Percentiles rank a stretch among this genome's conserved stretches.
Evolutionary conservation across 2,797 vertebrate species (phyloP).

Genomic region (Urosaurus nigricauda): DNA sequence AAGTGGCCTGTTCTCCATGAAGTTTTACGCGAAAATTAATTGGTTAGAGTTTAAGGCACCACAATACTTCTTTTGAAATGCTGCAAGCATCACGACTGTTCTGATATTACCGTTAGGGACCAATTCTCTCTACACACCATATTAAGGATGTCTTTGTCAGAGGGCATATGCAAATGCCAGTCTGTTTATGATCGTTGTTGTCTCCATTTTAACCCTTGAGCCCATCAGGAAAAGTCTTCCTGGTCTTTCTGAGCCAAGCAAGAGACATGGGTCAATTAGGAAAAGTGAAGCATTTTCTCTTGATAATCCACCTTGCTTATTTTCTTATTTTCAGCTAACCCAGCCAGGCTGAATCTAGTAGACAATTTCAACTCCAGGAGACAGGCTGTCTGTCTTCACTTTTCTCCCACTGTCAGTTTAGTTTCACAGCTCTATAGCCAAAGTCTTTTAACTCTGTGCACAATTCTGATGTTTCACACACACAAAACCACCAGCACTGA

Average conservation of each 20-base stretch:
- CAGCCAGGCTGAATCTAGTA: conserved; percentile 70
- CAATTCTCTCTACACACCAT: conserved; percentile 5
- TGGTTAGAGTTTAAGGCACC: no score
- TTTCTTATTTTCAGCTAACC: conserved; percentile 64
- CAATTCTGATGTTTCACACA: conserved; percentile 21
- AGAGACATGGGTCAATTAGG: conserved; percentile 72
- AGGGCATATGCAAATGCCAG: conserved; percentile 54
- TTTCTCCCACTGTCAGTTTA: conserved; percentile 52
- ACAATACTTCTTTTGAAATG: not conserved
- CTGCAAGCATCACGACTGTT: not conserved
- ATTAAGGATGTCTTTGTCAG: not conserved
- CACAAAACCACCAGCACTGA: not conserved
- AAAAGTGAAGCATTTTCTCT: conserved; percentile 73
- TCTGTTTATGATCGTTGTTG: conserved; percentile 30
- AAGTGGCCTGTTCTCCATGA: no score
- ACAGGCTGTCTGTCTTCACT: conserved; percentile 72
- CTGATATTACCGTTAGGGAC: not conserved
- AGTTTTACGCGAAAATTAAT: no score
- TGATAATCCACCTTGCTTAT: conserved; percentile 74
- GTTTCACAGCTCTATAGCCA: conserved; percentile 63
- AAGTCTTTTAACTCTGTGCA: conserved; percentile 63
- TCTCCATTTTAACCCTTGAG: conserved; percentile 52
- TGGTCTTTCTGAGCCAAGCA: conserved; percentile 60
- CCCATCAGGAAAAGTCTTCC: conserved; percentile 49
- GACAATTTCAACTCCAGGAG: conserved; percentile 68